Base-by-base conservation (phyloP, 2,888 invertebrate species). In the Morpho achilles region DNA sequence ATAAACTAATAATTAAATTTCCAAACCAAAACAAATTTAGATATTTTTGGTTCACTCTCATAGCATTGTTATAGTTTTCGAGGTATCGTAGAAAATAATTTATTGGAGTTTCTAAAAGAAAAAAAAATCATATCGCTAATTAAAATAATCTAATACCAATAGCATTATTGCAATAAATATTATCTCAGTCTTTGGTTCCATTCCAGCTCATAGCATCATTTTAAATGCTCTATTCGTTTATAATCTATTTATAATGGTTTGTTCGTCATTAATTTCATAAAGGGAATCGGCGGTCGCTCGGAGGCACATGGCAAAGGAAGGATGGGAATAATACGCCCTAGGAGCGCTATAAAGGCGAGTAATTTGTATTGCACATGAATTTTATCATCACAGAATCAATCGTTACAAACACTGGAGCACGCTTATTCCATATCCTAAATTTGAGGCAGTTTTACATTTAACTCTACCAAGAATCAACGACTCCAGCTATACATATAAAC, bases 101-200 rank as follows among this genome's bases (percentile, higher is more conserved):
- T 32, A n/a, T n/a, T n/a, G n/a, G 32, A 32, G 32, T 32, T 32
- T 3, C 0, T 32, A 32, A 32, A 32, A 32, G 32, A 32, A n/a
- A 3, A 32, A 32, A 32, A 32, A 52, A 59, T 59, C 57, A 60
- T 61, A 66, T 57, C 57, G 60, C 71, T 70, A 69, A 70, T 69
- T 70, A 73, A 74, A 74, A 76, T 82, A 83, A 80, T 80, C 79
- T 82, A 81, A 82, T 75, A 79, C 80, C 83, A 82, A 79, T 80
- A 82, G 77, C 72, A 79, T 78, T 79, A 79, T 74, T 76, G 76
- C 79, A 77, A 80, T 80, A 82, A 83, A 82, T 84, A 83, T 80
- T 81, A 75, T 77, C 67, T 84, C 87, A 87, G 86, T 87, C 87
- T 87, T 87, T 87, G 86, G 84, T 84, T 84, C 76, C 78, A 76